Conservation (phyloP, 2,797 vertebrate species). For the Distichodus sexfasciatus region DNA sequence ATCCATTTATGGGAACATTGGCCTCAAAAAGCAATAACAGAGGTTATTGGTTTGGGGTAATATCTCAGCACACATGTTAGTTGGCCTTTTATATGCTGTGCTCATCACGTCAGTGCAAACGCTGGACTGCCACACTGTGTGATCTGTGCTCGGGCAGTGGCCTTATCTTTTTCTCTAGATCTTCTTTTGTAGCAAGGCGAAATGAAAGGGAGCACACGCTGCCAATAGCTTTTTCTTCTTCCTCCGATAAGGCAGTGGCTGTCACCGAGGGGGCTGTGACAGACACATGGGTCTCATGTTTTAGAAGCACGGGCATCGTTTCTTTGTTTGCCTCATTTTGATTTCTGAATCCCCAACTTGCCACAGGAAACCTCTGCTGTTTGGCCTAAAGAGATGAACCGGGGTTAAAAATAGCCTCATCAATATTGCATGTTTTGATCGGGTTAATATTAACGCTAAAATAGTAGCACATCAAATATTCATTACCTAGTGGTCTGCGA, state of each 20-base stretch:
- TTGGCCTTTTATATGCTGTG: conserved; percentile 69
- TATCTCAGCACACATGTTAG: conserved; percentile 66
- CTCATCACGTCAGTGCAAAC: conserved; percentile 54
- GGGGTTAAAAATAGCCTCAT: conserved; percentile 71
- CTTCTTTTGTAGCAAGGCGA: background rate
- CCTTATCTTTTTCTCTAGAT: background rate
- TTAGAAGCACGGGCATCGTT: conserved; percentile 3
- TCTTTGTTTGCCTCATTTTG: conserved; percentile 7
- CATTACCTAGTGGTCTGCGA: conserved; percentile 56
- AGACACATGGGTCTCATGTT: conserved; percentile 14
- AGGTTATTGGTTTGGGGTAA: conserved; percentile 73
- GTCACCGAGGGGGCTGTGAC: conserved; percentile 20
- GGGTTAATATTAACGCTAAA: conserved; percentile 74
- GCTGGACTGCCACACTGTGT: background rate
- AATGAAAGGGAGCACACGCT: background rate
- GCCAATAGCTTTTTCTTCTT: background rate
- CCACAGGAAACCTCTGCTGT: conserved; percentile 49
- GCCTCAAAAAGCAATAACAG: conserved; percentile 73
- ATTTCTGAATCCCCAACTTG: conserved; percentile 8
- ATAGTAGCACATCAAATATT: conserved; percentile 76
- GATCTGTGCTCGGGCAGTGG: background rate
- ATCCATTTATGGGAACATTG: conserved; percentile 65
- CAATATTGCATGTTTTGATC: conserved; percentile 72
- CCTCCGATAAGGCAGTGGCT: conserved; percentile 14
- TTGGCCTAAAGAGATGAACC: conserved; percentile 58